phyloP scores from a whole-genome alignment of 1,140 invertebrate genomes.

The Asbolus verrucosus region DNA sequence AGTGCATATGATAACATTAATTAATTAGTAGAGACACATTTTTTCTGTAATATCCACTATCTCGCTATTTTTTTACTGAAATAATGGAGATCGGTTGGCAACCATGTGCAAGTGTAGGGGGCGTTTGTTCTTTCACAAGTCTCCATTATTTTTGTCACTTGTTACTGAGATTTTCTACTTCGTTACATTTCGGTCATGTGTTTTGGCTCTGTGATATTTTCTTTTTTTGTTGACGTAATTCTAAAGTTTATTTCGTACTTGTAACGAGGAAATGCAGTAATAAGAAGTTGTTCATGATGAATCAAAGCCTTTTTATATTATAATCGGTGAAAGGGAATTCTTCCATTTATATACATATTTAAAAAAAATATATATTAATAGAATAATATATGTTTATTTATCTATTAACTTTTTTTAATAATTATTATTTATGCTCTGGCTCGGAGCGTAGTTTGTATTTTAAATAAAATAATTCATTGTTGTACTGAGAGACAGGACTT shows the following conservation, averaged over 20 bases:
- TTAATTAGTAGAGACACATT: background rate
- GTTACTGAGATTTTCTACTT: slow-evolving; percentile 3
- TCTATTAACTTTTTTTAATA: slow-evolving; percentile 35
- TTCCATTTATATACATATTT: slow-evolving; percentile 44
- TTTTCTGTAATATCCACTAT: slow-evolving; percentile 1
- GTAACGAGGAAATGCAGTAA: slow-evolving; percentile 49
- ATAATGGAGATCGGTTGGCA: slow-evolving; percentile 35
- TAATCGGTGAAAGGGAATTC: slow-evolving; percentile 62
- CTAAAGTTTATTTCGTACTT: slow-evolving; percentile 54
- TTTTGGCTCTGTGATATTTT: slow-evolving; percentile 63
- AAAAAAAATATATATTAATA: slow-evolving; percentile 40
- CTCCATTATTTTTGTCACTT: slow-evolving; percentile 28
- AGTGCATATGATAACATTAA: slow-evolving; percentile 4
- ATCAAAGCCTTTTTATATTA: slow-evolving; percentile 56
- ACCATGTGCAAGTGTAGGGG: slow-evolving; percentile 11
- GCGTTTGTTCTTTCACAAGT: background rate
- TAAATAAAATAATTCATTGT: slow-evolving; percentile 52
- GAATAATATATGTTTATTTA: slow-evolving; percentile 47
- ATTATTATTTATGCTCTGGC: slow-evolving; percentile 46
- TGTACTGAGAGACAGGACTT: slow-evolving; percentile 63
- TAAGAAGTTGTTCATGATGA: slow-evolving; percentile 39
- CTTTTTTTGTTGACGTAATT: slow-evolving; percentile 54
- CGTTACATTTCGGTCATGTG: slow-evolving; percentile 43
- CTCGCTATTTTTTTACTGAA: slow-evolving; percentile 2
- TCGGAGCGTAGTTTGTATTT: slow-evolving; percentile 41